Evolutionary conservation across 2,113 vertebrate genomes (phyloP), one percentile per base, ranked within the genome.

Genomic region (Pycnonotus jocosus): DNA sequence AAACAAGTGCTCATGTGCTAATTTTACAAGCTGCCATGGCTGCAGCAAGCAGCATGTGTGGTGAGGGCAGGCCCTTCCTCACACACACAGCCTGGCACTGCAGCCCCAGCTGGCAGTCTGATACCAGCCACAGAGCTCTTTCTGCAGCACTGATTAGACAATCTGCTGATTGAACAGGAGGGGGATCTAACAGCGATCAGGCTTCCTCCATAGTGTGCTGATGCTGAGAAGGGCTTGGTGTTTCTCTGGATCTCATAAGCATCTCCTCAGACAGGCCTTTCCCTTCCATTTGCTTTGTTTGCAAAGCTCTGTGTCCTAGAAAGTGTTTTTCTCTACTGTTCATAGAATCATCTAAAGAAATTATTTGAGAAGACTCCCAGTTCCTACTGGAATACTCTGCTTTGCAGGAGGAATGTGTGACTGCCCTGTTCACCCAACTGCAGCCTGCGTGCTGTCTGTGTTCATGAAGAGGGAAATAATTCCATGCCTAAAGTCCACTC

Each of bases 21-120:
- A 94, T 96, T 96, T 92, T 93, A 78, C 58, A 93, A 93, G 71
- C 58, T 70, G 53, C 16, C 33, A 21, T 45, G 81, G 70, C 66
- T 65, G 31, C 70, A 57, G 54, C 21, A 25, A 69, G 12, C 79
- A 60, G 45, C 44, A 9, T 6, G 10, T 86, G 88, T 28, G 48
- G 56, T 83, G 1, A 0, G 33, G 25, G 31, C 48, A 27, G 64
- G 45, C 25, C 51, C 23, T 74, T 61, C 54, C 37, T 76, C 70
- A 20, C 30, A 38, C 42, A 24, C 44, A 37, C 45, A 48, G 10
- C 48, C 44, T 56, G 24, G 31, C 65, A 45, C 40, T 45, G 66
- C 57, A 61, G 40, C 38, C 48, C 37, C 12, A 3, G 38, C 38
- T 47, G 40, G 44, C 6, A 3, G 17, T 48, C 5, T 51, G 47